phyloP scores from a whole-genome alignment of 2,797 vertebrate species.

The Falco cherrug region DNA sequence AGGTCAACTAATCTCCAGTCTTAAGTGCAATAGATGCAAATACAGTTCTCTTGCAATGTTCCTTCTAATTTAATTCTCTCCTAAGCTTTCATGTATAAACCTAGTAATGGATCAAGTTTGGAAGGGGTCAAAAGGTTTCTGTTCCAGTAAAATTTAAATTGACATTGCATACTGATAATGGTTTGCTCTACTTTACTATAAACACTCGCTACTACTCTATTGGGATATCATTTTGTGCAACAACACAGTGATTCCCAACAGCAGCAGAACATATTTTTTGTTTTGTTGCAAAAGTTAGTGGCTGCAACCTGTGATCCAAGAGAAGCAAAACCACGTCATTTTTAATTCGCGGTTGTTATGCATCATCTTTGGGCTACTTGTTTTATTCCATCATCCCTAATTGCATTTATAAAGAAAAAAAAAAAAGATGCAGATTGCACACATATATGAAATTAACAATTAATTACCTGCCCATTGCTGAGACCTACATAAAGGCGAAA shows the following conservation, averaged over 20 bases:
- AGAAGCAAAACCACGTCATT: background rate
- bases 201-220: conserved; percentile 35
- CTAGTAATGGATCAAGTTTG: conserved; percentile 74
- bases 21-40: conserved; percentile 79
- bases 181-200: conserved; percentile 58
- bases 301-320: background rate
- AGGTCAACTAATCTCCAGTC: conserved; percentile 76
- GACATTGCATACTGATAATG: conserved; percentile 63
- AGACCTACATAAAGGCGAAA: conserved; percentile 30
- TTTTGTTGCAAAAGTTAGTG: conserved; percentile 29
- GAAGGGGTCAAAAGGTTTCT: conserved; percentile 73
- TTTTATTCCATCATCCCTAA: conserved; percentile 27
- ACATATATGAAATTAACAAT: conserved; percentile 62
- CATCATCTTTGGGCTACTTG: background rate
- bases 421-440: conserved; percentile 40
- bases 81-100: conserved; percentile 71
- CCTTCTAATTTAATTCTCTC: conserved; percentile 77
- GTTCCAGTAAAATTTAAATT: conserved; percentile 76
- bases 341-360: background rate
- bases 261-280: conserved; percentile 7
- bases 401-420: conserved; percentile 33
- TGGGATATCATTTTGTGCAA: conserved; percentile 32
- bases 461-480: conserved; percentile 58
- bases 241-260: background rate
- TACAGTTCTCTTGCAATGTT: conserved; percentile 66